Base-by-base conservation (phyloP, 1,140 invertebrate genomes). In the Anagrus nilaparvatae region DNA sequence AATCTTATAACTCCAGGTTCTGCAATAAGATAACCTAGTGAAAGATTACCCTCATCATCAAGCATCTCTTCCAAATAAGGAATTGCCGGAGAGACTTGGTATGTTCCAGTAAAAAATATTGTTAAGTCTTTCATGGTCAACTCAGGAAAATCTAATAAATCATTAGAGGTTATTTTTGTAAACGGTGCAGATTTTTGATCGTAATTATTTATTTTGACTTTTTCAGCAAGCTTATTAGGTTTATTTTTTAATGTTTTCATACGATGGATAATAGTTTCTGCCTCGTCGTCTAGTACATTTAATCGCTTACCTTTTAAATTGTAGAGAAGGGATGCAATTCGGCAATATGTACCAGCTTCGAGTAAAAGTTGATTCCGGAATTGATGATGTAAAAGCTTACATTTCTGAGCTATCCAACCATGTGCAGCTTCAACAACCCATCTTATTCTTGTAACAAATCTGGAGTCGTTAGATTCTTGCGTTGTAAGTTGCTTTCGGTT, bases 361-460 rank as follows among this genome's bases (percentile, higher is more conserved):
- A 46, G 46, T 13, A 56, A 21, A 9, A 52, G 20, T 39, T 53
- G 51, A 38, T 55, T 54, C 25, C 51, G 48, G 3, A 55, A 23
- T 35, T 40, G 38, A 36, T 55, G 28, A 44, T 56, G 27, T 17
- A 57, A 39, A 18, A 54, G 31, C n/a, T 44, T 36, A 40, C 35
- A 52, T 32, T 55, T 57, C 28, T 50, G 25, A 18, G 27, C 39
- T 33, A 53, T 37, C 4, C 45, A 44, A 4, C 60, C 57, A 48
- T 60, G 59, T 8, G 54, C 51, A 13, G 54, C 47, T 51, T 63
- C 57, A n/a, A 63, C 54, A 6, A 53, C 52, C 55, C 55, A 62
- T 31, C 57, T 45, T 27, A 56, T 34, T 52, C 54, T n/a, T n/a
- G n/a, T n/a, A n/a, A n/a, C n/a, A n/a, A n/a, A n/a, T n/a, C n/a